phyloP scores from a whole-genome alignment of 2,797 vertebrate genomes.

The Scolopax rusticola region DNA sequence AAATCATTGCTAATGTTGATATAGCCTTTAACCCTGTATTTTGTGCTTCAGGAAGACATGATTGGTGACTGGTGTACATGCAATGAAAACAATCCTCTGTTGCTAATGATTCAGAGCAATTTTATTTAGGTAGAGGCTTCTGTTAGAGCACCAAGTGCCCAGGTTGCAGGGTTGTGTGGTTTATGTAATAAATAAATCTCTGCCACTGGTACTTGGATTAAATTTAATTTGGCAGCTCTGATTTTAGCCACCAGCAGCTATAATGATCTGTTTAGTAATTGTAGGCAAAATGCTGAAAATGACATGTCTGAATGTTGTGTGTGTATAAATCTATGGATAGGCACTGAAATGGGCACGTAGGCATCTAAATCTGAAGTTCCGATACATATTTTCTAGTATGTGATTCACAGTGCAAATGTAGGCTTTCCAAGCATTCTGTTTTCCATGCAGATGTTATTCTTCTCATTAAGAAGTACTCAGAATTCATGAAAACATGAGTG shows the following conservation, averaged over 20 bases:
- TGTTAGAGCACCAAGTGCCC: background rate
- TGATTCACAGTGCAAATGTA: background rate
- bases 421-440: background rate
- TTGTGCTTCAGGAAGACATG: background rate
- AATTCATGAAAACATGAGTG: background rate
- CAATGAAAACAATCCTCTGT: background rate
- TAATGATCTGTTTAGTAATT: background rate
- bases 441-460: background rate
- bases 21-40: background rate
- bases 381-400: background rate
- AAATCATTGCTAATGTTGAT: background rate
- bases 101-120: background rate
- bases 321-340: background rate
- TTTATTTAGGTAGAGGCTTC: background rate
- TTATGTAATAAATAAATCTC: background rate
- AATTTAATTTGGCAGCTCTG: conserved; percentile 30
- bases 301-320: background rate
- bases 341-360: background rate
- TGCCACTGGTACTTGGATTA: background rate
- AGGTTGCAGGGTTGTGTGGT: background rate
- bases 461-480: background rate
- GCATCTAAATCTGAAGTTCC: background rate
- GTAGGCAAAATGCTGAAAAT: background rate
- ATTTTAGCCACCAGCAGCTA: conserved; percentile 17
- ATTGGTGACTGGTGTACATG: background rate